phyloP scores from a whole-genome alignment of 35 echinoderm and acorn worm species.

The Apostichopus parvimensis region DNA sequence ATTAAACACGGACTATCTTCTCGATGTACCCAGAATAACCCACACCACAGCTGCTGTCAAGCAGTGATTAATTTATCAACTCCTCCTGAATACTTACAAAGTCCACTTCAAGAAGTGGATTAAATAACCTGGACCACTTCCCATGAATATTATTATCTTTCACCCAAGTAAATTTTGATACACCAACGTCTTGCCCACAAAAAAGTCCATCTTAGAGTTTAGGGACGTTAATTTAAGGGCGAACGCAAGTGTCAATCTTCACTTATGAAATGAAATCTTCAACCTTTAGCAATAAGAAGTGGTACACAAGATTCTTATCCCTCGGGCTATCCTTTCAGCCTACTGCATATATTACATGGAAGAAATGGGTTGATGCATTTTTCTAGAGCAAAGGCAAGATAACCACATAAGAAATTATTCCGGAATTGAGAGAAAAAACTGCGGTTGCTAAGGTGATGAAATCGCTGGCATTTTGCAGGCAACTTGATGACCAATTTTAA shows the following conservation, averaged over 20 bases:
- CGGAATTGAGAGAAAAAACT: background rate
- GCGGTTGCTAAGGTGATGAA: too few relatives aligned
- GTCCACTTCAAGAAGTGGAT: background rate
- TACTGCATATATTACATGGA: background rate
- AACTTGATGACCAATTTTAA: too few relatives aligned
- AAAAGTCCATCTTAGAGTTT: background rate
- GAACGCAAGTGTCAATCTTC: background rate
- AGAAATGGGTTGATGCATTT: background rate
- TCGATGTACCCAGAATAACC: too few relatives aligned
- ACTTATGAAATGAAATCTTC: background rate
- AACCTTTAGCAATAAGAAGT: background rate
- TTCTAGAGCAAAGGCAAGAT: background rate
- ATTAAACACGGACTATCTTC: background rate
- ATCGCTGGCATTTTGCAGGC: too few relatives aligned
- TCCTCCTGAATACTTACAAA: background rate
- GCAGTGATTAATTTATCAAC: background rate
- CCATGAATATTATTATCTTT: background rate
- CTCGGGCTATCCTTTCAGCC: background rate
- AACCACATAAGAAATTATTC: background rate
- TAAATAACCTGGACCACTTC: background rate
- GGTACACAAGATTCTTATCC: background rate
- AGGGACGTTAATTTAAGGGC: background rate
- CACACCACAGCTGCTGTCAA: background rate
- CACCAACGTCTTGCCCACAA: background rate
- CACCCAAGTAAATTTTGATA: background rate